Conservation (phyloP, 2,113 vertebrate species). For the Sceloporus tristichus region DNA sequence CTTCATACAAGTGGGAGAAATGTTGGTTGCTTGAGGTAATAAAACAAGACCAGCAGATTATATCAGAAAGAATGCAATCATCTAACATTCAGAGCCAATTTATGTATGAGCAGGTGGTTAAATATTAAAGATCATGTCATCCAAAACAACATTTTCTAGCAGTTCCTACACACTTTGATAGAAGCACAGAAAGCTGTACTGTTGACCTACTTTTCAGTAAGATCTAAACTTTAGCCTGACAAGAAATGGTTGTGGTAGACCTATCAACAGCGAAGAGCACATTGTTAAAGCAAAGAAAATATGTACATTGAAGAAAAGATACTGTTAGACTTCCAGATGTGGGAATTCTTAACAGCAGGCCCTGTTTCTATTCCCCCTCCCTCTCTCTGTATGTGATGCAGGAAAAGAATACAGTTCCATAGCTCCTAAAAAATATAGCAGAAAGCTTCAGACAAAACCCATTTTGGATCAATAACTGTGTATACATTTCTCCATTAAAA, state of each 20-base stretch:
- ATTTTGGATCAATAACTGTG: background rate
- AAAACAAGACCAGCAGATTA: background rate
- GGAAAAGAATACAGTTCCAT: background rate
- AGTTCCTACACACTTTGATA: background rate
- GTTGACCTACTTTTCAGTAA: slow-evolving; percentile 43
- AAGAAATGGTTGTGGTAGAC: background rate
- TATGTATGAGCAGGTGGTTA: slow-evolving; percentile 26
- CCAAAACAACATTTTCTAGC: background rate
- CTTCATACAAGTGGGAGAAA: slow-evolving; percentile 4
- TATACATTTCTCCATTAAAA: background rate
- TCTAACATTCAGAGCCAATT: background rate
- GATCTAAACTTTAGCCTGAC: slow-evolving; percentile 38
- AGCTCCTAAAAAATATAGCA: background rate
- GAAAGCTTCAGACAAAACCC: background rate
- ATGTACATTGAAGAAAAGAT: background rate
- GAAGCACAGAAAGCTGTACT: background rate
- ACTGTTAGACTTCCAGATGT: background rate
- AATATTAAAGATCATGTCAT: slow-evolving; percentile 1
- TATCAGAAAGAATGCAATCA: background rate
- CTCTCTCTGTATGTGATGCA: background rate
- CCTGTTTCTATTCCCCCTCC: background rate
- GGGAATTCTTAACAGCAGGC: background rate
- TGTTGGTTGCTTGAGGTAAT: background rate
- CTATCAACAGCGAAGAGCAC: background rate
- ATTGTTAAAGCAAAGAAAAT: background rate